Percentiles rank a stretch among this genome's conserved stretches.
phyloP scores from a whole-genome alignment of 1,140 invertebrate genomes.

The Rhynchophorus ferrugineus region DNA sequence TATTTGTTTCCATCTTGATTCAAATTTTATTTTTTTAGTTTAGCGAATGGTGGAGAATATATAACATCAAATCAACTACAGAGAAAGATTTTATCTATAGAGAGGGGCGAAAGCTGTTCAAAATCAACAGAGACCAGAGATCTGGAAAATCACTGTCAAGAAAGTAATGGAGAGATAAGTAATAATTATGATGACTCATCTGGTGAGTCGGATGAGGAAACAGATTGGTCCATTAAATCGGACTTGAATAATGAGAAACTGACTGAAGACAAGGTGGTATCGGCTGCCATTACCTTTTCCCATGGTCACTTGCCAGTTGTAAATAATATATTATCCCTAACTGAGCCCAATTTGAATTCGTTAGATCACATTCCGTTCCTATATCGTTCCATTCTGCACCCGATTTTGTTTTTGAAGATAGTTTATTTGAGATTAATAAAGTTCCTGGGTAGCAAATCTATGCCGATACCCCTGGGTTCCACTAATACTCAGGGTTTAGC shows the following conservation, averaged over 20 bases:
- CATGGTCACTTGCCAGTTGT: conserved; percentile 69
- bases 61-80: conserved; percentile 74
- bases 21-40: conserved; percentile 35
- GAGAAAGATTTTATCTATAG: conserved; percentile 57
- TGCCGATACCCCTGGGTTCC: conserved; percentile 46
- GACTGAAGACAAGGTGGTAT: conserved; percentile 70
- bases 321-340: conserved; percentile 61
- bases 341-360: conserved; percentile 53
- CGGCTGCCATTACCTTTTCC: conserved; percentile 72
- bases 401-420: conserved; percentile 58
- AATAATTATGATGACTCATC: conserved; percentile 27
- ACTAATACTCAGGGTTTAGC: conserved; percentile 57
- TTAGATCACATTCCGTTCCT: conserved; percentile 62
- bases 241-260: conserved; percentile 60
- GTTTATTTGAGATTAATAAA: conserved; percentile 60
- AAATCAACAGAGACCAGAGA: conserved; percentile 33
- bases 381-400: conserved; percentile 62
- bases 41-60: conserved; percentile 77
- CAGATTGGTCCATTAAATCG: conserved; percentile 36
- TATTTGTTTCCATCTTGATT: background rate
- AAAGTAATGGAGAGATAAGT: conserved; percentile 29
- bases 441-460: conserved; percentile 51
- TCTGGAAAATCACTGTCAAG: conserved; percentile 31
- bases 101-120: conserved; percentile 43
- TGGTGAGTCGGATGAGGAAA: conserved; percentile 35